Conservation (phyloP, 2,113 vertebrate species). For the Tachycineta bicolor region DNA sequence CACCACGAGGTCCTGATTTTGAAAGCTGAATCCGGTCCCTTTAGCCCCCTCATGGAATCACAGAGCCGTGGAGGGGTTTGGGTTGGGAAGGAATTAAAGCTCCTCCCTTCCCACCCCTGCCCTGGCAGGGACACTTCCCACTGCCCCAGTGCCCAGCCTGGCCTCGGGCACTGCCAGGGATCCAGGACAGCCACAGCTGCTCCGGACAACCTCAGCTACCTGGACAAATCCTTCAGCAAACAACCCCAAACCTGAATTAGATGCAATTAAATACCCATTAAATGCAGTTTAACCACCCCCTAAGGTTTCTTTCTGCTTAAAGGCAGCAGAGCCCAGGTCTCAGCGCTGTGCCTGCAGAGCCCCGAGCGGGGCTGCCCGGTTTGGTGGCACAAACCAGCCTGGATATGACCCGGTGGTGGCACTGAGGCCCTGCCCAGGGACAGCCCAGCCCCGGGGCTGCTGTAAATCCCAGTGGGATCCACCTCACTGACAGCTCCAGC, state of each 20-base stretch:
- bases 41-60: not conserved
- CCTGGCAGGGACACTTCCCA: not conserved
- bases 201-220: not conserved
- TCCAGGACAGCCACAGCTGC: not conserved
- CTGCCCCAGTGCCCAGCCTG: not conserved
- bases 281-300: not conserved
- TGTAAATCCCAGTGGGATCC: not conserved
- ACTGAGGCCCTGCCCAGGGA: not conserved
- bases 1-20: not conserved
- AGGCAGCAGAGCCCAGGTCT: not conserved
- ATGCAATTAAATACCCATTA: not conserved
- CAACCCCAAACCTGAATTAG: not conserved
- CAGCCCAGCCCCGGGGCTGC: not conserved
- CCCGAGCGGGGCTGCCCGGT: not conserved
- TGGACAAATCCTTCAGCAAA: not conserved
- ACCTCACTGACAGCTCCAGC: rapidly evolving
- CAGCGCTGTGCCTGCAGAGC: not conserved
- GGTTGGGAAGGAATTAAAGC: not conserved
- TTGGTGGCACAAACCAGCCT: not conserved
- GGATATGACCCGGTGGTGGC: not conserved
- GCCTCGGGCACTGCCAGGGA: not conserved
- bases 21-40: not conserved
- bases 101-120: not conserved
- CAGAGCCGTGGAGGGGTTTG: not conserved
- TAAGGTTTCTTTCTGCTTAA: not conserved